phyloP scores from a whole-genome alignment of 2,888 invertebrate genomes.

The Mesoligia furuncula region DNA sequence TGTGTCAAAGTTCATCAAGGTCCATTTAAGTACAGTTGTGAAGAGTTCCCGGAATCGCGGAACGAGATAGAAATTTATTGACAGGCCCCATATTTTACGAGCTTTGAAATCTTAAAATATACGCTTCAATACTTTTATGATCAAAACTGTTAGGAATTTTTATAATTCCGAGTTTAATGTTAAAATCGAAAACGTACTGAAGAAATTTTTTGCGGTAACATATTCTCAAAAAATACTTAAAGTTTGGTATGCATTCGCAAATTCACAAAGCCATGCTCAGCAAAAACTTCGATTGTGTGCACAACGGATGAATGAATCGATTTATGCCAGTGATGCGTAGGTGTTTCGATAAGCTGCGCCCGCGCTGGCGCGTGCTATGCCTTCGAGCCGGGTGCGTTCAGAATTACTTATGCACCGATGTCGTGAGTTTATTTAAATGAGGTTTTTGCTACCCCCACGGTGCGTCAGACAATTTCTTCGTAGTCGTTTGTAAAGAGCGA shows the following conservation, averaged over 20 bases:
- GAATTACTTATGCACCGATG: slow-evolving; percentile 78
- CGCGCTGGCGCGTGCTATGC: slow-evolving; percentile 70
- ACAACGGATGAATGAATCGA: slow-evolving; percentile 69
- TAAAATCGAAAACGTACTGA: not conserved
- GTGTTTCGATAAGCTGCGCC: slow-evolving; percentile 67
- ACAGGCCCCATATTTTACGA: slow-evolving; percentile 44
- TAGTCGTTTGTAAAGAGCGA: slow-evolving; percentile 45
- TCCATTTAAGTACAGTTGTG: slow-evolving; percentile 59
- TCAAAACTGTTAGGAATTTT: not conserved
- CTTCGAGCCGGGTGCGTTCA: slow-evolving; percentile 67
- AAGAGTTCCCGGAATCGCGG: slow-evolving; percentile 38
- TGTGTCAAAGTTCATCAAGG: slow-evolving; percentile 85
- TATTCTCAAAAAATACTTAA: not conserved
- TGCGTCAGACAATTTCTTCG: slow-evolving; percentile 71
- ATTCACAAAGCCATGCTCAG: slow-evolving; percentile 30
- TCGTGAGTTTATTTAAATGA: slow-evolving; percentile 79
- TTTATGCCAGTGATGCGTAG: slow-evolving; percentile 68
- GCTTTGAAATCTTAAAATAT: slow-evolving; percentile 30
- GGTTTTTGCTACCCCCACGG: slow-evolving; percentile 73
- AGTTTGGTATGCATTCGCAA: slow-evolving; percentile 20
- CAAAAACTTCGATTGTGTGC: slow-evolving; percentile 67
- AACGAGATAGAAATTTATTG: slow-evolving; percentile 52
- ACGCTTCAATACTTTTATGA: slow-evolving; percentile 16
- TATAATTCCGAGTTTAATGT: not conserved
- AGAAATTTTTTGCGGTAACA: not conserved